Evolutionary conservation across 2,888 invertebrate genomes (phyloP).

Genomic region (Rapana venosa): DNA sequence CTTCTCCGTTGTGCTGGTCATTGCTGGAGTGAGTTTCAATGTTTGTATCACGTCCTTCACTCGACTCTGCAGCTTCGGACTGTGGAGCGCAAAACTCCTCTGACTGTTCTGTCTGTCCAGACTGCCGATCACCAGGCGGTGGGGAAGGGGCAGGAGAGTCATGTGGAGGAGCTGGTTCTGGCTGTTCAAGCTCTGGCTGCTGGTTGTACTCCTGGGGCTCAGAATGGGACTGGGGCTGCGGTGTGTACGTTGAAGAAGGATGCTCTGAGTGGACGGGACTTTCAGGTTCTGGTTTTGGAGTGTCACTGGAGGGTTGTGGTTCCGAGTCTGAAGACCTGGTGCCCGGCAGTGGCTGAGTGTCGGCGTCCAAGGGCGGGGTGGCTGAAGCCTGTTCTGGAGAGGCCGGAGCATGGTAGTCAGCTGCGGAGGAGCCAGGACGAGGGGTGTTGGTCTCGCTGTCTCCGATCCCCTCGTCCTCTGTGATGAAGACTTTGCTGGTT

Average conservation of each 20-base stretch:
- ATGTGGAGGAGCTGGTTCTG: neutral
- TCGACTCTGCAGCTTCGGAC: neutral
- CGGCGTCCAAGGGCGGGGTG: neutral
- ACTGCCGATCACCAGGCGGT: neutral
- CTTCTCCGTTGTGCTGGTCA: neutral
- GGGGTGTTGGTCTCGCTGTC: slow-evolving; percentile 27
- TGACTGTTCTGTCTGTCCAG: neutral
- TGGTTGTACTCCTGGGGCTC: neutral
- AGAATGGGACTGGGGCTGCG: neutral
- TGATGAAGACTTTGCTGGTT: slow-evolving; percentile 21
- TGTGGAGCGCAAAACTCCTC: neutral
- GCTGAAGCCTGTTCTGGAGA: neutral
- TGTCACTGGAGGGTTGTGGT: neutral
- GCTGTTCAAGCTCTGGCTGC: neutral
- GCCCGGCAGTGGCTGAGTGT: neutral
- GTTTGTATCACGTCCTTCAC: neutral
- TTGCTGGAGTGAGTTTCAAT: neutral
- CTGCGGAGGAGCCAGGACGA: slow-evolving; percentile 15
- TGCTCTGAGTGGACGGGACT: no score
- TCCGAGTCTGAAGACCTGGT: neutral
- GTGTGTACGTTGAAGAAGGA: neutral
- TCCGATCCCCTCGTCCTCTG: slow-evolving; percentile 34
- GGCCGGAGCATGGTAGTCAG: neutral
- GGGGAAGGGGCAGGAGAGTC: neutral
- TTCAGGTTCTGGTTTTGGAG: no score